Evolutionary conservation across 2,797 vertebrate species (phyloP).

Genomic region (Gymnothorax reevesii): DNA sequence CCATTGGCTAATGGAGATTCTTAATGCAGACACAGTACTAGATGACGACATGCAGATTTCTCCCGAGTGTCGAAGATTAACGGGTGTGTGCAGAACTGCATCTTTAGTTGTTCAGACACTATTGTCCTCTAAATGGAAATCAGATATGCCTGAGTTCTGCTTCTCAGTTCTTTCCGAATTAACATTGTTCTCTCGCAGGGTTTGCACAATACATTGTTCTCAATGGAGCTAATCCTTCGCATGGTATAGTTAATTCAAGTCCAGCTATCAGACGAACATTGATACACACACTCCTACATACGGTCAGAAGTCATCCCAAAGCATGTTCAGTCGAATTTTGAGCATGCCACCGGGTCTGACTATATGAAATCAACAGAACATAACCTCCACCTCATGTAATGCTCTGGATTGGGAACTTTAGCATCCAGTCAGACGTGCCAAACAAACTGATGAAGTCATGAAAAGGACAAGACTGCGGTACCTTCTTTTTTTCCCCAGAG

Average conservation of each 20-base stretch:
- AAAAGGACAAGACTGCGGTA: constrained; percentile 37
- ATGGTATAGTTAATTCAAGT: background rate
- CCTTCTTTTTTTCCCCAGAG: constrained; percentile 72
- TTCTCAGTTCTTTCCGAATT: background rate
- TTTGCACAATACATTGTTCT: background rate
- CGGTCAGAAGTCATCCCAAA: background rate
- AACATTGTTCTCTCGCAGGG: background rate
- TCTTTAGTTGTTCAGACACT: background rate
- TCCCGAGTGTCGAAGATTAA: background rate
- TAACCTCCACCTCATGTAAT: background rate
- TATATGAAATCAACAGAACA: background rate
- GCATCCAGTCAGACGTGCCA: background rate
- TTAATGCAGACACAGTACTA: background rate
- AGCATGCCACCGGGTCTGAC: background rate
- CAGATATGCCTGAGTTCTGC: background rate
- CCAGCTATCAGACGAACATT: background rate
- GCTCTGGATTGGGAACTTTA: background rate
- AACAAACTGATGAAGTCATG: background rate
- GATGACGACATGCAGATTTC: background rate
- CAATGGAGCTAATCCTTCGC: background rate
- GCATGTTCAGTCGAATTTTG: background rate
- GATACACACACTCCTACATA: background rate
- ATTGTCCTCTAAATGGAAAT: background rate
- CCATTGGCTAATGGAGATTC: background rate
- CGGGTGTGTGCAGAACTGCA: background rate